Conservation (phyloP, 2,797 vertebrate genomes). For the Anniella stebbinsi region DNA sequence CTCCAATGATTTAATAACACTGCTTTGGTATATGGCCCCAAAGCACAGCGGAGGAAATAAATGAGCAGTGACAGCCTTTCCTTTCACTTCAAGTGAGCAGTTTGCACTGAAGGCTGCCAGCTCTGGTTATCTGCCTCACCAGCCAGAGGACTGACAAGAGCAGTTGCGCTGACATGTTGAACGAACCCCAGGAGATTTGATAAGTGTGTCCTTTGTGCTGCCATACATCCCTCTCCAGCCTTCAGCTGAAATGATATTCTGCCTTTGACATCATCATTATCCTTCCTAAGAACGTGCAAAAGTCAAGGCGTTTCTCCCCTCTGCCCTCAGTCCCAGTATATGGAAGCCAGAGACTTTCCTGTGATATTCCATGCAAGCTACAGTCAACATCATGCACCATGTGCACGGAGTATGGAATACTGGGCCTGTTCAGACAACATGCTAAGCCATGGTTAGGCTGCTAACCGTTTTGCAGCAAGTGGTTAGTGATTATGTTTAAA, state of each 20-base stretch:
- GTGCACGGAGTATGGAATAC: slow-evolving; percentile 16
- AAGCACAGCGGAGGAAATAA: slow-evolving; percentile 13
- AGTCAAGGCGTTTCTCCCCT: slow-evolving; percentile 5
- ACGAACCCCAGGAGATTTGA: slow-evolving; percentile 18
- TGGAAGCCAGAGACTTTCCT: slow-evolving; percentile 15
- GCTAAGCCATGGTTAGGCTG: too few species aligned
- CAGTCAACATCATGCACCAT: slow-evolving; percentile 31
- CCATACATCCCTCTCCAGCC: not conserved
- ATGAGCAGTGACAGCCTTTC: slow-evolving; percentile 30
- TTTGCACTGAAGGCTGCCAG: slow-evolving; percentile 24
- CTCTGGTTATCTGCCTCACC: slow-evolving; percentile 47
- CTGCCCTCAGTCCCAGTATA: not conserved
- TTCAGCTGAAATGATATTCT: slow-evolving; percentile 41
- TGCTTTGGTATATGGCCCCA: not conserved
- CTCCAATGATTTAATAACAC: not conserved
- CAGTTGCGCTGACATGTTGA: slow-evolving; percentile 35
- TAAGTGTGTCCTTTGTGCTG: slow-evolving; percentile 23
- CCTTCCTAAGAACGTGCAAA: not conserved
- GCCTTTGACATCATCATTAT: slow-evolving; percentile 32
- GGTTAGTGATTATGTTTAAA: too few species aligned
- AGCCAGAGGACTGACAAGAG: slow-evolving; percentile 42
- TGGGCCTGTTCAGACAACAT: too few species aligned
- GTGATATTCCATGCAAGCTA: slow-evolving; percentile 35
- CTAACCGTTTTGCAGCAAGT: too few species aligned
- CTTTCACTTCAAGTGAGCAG: slow-evolving; percentile 19